Percentiles rank a stretch among this genome's conserved stretches.
phyloP scores from a whole-genome alignment of 2,797 vertebrate genomes.

The Euphonia xanthogaster region DNA sequence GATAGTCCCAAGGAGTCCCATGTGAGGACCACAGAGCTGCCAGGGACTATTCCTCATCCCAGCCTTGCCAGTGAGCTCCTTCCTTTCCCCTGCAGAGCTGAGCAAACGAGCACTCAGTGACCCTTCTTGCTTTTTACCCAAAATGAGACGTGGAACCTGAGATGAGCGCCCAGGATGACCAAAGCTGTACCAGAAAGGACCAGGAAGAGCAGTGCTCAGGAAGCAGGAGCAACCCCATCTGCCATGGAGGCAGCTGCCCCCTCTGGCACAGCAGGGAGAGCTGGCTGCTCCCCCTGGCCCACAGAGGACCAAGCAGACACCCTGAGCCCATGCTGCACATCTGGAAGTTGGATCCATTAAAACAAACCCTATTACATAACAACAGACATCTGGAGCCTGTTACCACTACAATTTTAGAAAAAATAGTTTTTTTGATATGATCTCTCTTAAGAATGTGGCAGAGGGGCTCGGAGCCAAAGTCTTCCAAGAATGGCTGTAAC shows the following conservation, averaged over 20 bases:
- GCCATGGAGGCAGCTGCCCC: background rate
- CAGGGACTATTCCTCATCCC: background rate
- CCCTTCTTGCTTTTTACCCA: background rate
- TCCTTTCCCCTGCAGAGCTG: background rate
- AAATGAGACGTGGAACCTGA: background rate
- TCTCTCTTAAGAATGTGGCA: conserved; percentile 78
- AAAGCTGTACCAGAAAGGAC: background rate
- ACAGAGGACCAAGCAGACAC: conserved; percentile 45
- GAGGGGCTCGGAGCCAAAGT: conserved; percentile 42
- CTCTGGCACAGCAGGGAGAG: background rate
- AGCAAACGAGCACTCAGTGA: background rate
- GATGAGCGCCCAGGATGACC: rapidly evolving
- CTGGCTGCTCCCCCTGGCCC: background rate
- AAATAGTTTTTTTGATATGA: conserved; percentile 75
- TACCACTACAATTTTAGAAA: conserved; percentile 75
- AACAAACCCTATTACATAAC: conserved; percentile 80
- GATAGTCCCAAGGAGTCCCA: background rate
- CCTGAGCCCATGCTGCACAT: conserved; percentile 75
- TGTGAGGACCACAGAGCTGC: background rate
- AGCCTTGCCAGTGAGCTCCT: background rate
- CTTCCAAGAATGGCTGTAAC: conserved; percentile 42
- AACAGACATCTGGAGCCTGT: conserved; percentile 77
- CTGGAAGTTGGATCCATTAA: conserved; percentile 76
- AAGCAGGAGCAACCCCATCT: background rate
- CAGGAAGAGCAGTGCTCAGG: background rate